Conservation (phyloP, 2,888 invertebrate genomes). For the Hyles lineata region DNA sequence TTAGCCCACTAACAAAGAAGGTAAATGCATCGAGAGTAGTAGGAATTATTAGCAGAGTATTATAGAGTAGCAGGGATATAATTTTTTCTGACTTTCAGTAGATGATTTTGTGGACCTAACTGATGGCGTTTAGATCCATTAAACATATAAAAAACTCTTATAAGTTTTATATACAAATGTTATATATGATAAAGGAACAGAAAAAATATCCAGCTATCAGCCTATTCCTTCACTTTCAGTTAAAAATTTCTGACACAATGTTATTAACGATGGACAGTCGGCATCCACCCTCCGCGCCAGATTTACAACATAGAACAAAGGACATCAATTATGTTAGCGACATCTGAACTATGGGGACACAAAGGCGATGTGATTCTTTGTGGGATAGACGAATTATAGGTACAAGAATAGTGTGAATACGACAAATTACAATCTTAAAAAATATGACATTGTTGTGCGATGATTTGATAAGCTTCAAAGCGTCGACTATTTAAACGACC, state of each 20-base stretch:
- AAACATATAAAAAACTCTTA: too few relatives aligned
- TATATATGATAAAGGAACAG: background rate
- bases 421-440: background rate
- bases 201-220: slow-evolving; percentile 1
- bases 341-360: slow-evolving; percentile 73
- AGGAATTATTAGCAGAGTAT: too few relatives aligned
- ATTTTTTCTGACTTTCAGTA: too few relatives aligned
- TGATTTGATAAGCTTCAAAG: too few relatives aligned
- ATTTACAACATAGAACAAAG: slow-evolving; percentile 80
- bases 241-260: slow-evolving; percentile 62
- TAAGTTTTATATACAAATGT: too few relatives aligned
- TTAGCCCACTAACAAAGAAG: too few relatives aligned
- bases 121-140: too few relatives aligned
- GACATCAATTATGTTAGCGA: slow-evolving; percentile 75
- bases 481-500: too few relatives aligned
- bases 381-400: slow-evolving; percentile 40
- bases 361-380: slow-evolving; percentile 49
- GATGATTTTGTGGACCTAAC: too few relatives aligned
- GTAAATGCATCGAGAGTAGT: too few relatives aligned
- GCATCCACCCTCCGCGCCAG: slow-evolving; percentile 68
- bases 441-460: too few relatives aligned
- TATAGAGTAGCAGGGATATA: too few relatives aligned
- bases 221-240: slow-evolving; percentile 49
- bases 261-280: slow-evolving; percentile 68
- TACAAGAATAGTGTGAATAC: slow-evolving; percentile 50